Evolutionary conservation across 2,888 invertebrate genomes (phyloP).

Genomic region (Doris montereyensis): DNA sequence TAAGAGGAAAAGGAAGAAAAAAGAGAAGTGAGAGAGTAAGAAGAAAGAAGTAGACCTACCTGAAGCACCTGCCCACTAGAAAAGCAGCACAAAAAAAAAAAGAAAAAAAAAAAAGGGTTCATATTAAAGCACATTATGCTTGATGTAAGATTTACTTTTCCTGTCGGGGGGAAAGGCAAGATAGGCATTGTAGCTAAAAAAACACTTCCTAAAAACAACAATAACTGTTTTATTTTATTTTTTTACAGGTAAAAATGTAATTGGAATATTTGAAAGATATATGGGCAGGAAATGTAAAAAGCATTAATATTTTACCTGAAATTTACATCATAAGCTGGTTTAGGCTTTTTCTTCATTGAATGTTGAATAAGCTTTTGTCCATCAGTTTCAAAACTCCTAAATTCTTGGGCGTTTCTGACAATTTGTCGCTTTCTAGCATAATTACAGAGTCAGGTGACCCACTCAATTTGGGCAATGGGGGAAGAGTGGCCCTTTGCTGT

Average conservation of each 20-base stretch:
- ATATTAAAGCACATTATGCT: too few species aligned
- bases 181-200: too few species aligned
- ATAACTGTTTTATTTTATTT: too few species aligned
- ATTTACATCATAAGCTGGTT: constrained; percentile 24
- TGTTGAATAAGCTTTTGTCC: constrained; percentile 83
- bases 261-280: too few species aligned
- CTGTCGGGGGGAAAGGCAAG: too few species aligned
- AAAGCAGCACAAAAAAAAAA: not conserved
- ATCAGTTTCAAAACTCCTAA: constrained; percentile 80
- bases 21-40: too few species aligned
- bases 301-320: constrained; percentile 35
- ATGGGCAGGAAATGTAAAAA: too few species aligned
- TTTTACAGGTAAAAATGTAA: too few species aligned
- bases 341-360: constrained; percentile 70
- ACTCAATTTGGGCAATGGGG: constrained; percentile 75
- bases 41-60: constrained; percentile 32
- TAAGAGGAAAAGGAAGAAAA: too few species aligned
- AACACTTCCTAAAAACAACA: too few species aligned
- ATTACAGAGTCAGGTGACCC: constrained; percentile 77
- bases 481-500: constrained; percentile 20
- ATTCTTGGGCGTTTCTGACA: constrained; percentile 41
- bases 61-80: not conserved
- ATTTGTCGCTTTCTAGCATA: constrained; percentile 77
- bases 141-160: too few species aligned
- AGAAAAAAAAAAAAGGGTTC: not conserved